Evolutionary conservation across 2,888 invertebrate genomes (phyloP).

Genomic region (Chymomyza procnemis): DNA sequence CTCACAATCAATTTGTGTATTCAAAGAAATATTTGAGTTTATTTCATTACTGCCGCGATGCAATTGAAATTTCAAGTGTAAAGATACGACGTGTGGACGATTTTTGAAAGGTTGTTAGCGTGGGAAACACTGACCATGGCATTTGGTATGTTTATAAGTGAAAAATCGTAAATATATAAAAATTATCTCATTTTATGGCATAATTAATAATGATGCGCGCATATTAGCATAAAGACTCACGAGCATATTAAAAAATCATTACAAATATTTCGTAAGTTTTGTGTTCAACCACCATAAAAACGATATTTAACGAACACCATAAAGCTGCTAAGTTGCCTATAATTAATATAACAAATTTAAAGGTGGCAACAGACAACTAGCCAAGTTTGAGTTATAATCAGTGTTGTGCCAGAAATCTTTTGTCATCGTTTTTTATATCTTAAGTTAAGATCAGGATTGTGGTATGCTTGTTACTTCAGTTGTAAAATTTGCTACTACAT

Average conservation of each 20-base stretch:
- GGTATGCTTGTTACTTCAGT: too few relatives aligned
- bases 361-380: background rate
- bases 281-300: background rate
- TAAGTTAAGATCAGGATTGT: too few relatives aligned
- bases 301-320: background rate
- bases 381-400: background rate
- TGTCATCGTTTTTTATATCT: too few relatives aligned
- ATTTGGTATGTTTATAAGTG: slow-evolving; percentile 31
- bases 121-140: slow-evolving; percentile 31
- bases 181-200: background rate
- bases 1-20: slow-evolving; percentile 19
- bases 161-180: slow-evolving; percentile 2
- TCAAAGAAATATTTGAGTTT: slow-evolving; percentile 5
- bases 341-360: background rate
- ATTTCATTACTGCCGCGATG: slow-evolving; percentile 23
- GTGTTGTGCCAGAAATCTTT: too few relatives aligned
- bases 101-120: slow-evolving; percentile 5
- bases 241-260: slow-evolving; percentile 13
- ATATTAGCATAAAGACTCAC: background rate
- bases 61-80: slow-evolving; percentile 46
- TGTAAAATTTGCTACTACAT: background rate
- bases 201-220: background rate
- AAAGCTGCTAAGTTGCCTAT: background rate
- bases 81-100: background rate
- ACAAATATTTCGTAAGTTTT: slow-evolving; percentile 6